These are phyloP conservation scores for Hydra vulgaris DNA, from an alignment of 30 jellyfish, hydroid and myxozoan genomes.

Conservation along the genomic window DNA sequence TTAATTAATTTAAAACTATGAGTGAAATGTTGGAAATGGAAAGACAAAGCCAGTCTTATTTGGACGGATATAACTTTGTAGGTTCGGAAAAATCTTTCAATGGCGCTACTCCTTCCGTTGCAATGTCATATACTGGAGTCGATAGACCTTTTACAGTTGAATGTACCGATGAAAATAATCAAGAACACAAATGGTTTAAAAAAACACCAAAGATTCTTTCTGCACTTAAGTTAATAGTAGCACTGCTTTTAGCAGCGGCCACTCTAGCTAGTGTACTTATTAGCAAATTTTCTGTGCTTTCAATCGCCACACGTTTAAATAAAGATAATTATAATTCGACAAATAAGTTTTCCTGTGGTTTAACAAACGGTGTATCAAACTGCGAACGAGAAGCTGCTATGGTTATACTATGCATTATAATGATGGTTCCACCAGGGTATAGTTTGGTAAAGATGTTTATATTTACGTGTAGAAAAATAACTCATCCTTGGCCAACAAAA, in stretches of 20 bases:
- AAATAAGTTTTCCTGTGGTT: constrained; percentile 12
- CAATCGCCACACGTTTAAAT: constrained; percentile 36
- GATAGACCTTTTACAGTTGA: constrained; percentile 53
- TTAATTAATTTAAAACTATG: neutral
- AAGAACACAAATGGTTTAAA: constrained; percentile 34
- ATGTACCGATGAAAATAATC: constrained; percentile 26
- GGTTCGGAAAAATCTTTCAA: neutral
- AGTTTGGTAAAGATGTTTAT: constrained; percentile 39
- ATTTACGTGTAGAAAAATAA: constrained; percentile 40
- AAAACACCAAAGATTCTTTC: constrained; percentile 47
- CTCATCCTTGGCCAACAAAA: constrained; percentile 95
- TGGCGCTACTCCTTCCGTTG: neutral
- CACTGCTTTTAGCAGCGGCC: constrained; percentile 35
- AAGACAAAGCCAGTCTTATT: neutral
- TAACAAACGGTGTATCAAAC: neutral
- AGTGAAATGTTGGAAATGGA: neutral
- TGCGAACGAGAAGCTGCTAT: constrained; percentile 53
- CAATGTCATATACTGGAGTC: neutral
- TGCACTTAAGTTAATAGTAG: constrained; percentile 40
- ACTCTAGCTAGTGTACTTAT: constrained; percentile 58
- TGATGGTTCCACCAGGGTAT: constrained; percentile 45
- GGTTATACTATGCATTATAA: constrained; percentile 49
- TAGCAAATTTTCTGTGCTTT: constrained; percentile 62
- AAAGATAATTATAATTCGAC: neutral
- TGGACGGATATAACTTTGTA: neutral